Conservation (phyloP, 2,113 vertebrate species). For the Salvelinus alpinus region DNA sequence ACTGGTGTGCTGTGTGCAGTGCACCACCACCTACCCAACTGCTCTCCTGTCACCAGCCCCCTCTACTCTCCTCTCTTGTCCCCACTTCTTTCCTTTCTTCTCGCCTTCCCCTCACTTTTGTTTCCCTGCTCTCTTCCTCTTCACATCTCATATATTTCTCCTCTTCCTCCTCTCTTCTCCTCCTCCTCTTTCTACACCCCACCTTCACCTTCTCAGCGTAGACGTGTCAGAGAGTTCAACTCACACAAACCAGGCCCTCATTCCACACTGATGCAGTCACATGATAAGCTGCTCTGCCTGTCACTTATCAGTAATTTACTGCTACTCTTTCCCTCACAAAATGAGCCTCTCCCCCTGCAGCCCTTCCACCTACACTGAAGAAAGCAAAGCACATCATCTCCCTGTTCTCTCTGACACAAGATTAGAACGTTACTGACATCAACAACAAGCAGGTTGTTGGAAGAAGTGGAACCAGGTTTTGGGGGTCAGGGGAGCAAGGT, state of each 20-base stretch:
- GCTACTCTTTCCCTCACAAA: constrained; percentile 58
- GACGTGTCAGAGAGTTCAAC: constrained; percentile 78
- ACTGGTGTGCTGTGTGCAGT: constrained; percentile 36
- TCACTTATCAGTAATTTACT: constrained; percentile 74
- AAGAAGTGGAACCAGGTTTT: constrained; percentile 46
- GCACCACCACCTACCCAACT: constrained; percentile 28
- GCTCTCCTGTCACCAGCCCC: constrained; percentile 6
- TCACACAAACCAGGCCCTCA: constrained; percentile 67
- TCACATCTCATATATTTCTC: background rate
- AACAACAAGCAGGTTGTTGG: constrained; percentile 31
- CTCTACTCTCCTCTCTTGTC: constrained; percentile 23
- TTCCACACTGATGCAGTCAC: constrained; percentile 77
- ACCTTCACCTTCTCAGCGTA: constrained; percentile 71
- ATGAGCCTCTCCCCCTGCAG: constrained; percentile 56
- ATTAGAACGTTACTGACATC: constrained; percentile 42
- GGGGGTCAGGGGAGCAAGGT: constrained; percentile 45
- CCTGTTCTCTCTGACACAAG: constrained; percentile 33
- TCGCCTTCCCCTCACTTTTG: no score
- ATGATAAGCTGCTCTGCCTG: constrained; percentile 62
- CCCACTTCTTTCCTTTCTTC: no score
- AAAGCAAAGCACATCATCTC: constrained; percentile 35
- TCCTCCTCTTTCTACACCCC: constrained; percentile 44
- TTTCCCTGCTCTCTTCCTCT: constrained; percentile 18
- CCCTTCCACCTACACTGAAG: constrained; percentile 42
- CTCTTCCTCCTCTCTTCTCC: constrained; percentile 7